Evolutionary conservation across 1,140 invertebrate species (phyloP), one percentile per base, ranked within the genome.

Genomic region (Pomacea maculata): DNA sequence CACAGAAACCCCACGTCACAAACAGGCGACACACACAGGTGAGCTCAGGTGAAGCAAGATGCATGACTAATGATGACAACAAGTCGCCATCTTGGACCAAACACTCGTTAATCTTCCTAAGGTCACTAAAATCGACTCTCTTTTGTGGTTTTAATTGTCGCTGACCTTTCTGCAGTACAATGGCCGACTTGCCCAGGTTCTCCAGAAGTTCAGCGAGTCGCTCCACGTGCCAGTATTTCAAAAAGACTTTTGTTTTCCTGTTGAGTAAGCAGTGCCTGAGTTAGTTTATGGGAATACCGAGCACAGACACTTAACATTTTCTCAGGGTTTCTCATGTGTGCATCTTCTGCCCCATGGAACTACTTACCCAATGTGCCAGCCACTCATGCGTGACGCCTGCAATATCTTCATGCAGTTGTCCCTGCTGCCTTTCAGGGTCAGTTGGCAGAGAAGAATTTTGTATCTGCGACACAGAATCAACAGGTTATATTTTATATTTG

Each of bases 211-310:
- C 88, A 1, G 95, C 93, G 2, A 97, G 91, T 83, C 95, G 94
- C 90, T 96, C 95, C 7, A 96, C 93, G 86, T 96, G 95, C 85
- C 95, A 96, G 88, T 96, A 96, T 86, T 96, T 96, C 0, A 97
- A 91, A 89, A 97, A 97, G 4, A 97, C 92, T 94, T 94, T 89
- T 8, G 87, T 89, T 79, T 88, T 88, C 67, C 87, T 87, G 80
- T 80, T 9, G 15, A 45, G 34, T 45, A 45, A 45, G 34, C 6
- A 45, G 2, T 45, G 34, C 34, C 3, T 45, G 34, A 1, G 2
- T 45, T 45, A 45, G 34, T 45, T 45, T 45, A 45, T 45, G 34
- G 34, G 34, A 45, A 45, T 45, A 6, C 6, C 6, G 34, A 45
- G 34, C 34, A 45, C 34, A 45, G 34, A 1, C 6, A 5, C 4